Base-by-base conservation (phyloP, 2,113 vertebrate species). In the Columba livia region DNA sequence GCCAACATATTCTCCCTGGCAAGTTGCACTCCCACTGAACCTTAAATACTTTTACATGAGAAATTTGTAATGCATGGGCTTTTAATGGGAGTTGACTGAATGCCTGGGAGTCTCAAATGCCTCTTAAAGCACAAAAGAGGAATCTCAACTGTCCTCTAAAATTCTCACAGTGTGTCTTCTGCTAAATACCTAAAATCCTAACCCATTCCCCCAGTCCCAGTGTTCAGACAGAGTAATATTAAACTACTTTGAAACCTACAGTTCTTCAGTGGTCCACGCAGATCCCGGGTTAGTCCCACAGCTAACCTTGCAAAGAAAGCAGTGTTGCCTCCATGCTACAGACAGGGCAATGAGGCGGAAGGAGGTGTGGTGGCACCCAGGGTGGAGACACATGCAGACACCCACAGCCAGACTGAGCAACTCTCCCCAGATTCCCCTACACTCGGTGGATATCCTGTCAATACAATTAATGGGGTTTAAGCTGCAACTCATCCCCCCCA, bases 71-170 rank as follows among this genome's bases (percentile, higher is more conserved):
- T 26, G 73, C 54, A 29, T 53, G 86, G 78, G 26, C 69, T 88
- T 60, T 95, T 93, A 95, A 58, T 67, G 82, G 93, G 65, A 77
- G 29, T 47, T 95, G 75, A 85, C 50, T 77, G 65, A 91, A 80
- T 93, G 75, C 85, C 29, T 94, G 85, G 42, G 80, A 97, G 96
- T 96, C 94, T 96, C 96, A 93, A 94, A 75, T 91, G 91, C 6
- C 29, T 94, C 73, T 94, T 84, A 91, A 94, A 96, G 92, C 25
- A 91, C 57, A 65, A 94, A 92, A 47, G 17, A 93, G 65, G 66
- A 89, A 80, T 60, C 64, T 82, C 81, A 92, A 29, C 24, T 38
- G 10, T 67, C 75, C 60, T 96, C 54, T 62, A 24, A 87, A 90
- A 88, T 57, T 65, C 42, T 77, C 58, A 42, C 1, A 1, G 42